Percentiles rank a stretch among this genome's conserved stretches.
Conservation (phyloP, 2,113 vertebrate species). For the Menidia beryllina region DNA sequence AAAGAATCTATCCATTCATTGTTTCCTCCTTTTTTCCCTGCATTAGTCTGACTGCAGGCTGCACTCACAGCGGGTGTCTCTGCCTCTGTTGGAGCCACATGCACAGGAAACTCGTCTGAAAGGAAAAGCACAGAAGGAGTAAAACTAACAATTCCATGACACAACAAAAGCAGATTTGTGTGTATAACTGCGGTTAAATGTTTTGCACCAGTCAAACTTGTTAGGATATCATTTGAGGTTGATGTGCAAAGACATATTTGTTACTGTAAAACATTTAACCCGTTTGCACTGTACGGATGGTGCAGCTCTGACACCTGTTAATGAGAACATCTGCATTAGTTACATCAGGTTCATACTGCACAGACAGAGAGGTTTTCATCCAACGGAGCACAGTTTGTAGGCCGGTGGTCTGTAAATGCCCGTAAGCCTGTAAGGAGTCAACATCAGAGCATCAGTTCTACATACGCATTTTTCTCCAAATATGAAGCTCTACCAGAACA, state of each 20-base stretch:
- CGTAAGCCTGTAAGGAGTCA: slow-evolving; percentile 32
- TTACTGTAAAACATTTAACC: slow-evolving; percentile 5
- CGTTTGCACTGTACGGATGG: neutral
- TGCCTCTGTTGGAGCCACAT: slow-evolving; percentile 36
- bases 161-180: slow-evolving; percentile 39
- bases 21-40: slow-evolving; percentile 61
- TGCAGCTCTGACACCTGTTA: slow-evolving; percentile 5
- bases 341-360: neutral
- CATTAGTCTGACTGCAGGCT: slow-evolving; percentile 59
- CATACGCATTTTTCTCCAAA: slow-evolving; percentile 37
- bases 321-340: slow-evolving; percentile 1
- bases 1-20: slow-evolving; percentile 76
- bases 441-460: slow-evolving; percentile 11
- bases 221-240: neutral
- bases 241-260: slow-evolving; percentile 2
- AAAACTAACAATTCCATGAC: slow-evolving; percentile 60
- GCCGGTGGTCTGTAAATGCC: slow-evolving; percentile 12
- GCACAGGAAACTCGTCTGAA: slow-evolving; percentile 48
- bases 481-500: slow-evolving; percentile 51
- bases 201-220: slow-evolving; percentile 17
- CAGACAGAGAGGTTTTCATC: neutral
- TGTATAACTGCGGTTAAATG: slow-evolving; percentile 22
- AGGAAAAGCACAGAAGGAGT: slow-evolving; percentile 46
- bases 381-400: slow-evolving; percentile 7
- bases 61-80: slow-evolving; percentile 62